Percentiles rank a stretch among this genome's conserved stretches.
These are phyloP conservation scores for Oncorhynchus gorbuscha DNA, from an alignment of 2,113 vertebrate genomes.

Conservation along the genomic window DNA sequence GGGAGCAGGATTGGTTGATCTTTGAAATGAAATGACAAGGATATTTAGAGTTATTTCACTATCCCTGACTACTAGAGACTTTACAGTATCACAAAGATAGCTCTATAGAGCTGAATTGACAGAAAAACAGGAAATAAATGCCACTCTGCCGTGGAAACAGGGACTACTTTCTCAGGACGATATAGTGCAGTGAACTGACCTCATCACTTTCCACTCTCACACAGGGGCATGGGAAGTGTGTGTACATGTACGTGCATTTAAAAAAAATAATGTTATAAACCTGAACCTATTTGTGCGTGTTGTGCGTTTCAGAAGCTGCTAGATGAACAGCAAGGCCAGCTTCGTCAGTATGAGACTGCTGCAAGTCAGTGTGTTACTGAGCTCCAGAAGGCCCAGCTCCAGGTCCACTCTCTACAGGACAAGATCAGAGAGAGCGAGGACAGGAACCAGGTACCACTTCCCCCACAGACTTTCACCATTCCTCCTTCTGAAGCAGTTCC, in stretches of 20 bases:
- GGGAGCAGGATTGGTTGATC: neutral
- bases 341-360: constrained; percentile 55
- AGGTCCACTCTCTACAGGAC: constrained; percentile 70
- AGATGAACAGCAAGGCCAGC: constrained; percentile 67
- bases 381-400: constrained; percentile 72
- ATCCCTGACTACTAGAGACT: neutral
- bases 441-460: constrained; percentile 80
- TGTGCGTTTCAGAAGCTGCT: constrained; percentile 59
- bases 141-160: constrained; percentile 30
- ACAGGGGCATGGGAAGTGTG: neutral
- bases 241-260: neutral
- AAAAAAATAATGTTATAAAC: neutral
- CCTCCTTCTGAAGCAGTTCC: neutral
- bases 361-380: constrained; percentile 60
- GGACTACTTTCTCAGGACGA: constrained; percentile 59
- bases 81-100: neutral
- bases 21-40: neutral
- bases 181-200: constrained; percentile 31
- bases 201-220: constrained; percentile 17
- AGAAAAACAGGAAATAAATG: constrained; percentile 52
- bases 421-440: constrained; percentile 79
- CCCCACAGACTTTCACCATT: neutral
- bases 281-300: neutral
- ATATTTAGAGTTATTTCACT: neutral
- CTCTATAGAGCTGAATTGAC: neutral